Base-by-base conservation (phyloP, 2,888 invertebrate genomes). In the Parnassius orleans region DNA sequence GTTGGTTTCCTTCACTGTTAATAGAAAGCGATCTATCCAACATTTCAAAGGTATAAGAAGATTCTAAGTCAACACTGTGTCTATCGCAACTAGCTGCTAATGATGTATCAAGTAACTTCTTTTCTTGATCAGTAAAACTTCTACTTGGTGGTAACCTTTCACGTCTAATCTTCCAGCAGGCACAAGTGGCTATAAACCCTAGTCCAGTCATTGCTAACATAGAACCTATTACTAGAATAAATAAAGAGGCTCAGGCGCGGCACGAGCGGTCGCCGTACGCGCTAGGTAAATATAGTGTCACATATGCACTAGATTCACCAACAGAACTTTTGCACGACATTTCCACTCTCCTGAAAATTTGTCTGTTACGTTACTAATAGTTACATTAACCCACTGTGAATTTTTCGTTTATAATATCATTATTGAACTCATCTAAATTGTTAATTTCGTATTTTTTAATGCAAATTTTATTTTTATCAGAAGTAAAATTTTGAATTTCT, bases 81-180 rank as follows among this genome's bases (percentile, higher is more conserved):
- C 94, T 92, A 70, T 94, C 94, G 72, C 94, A 94, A 74, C 95
- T 95, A 61, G 88, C 83, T 50, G 90, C 83, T 88, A 93, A 59
- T 85, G 96, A 96, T 15, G 96, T 94, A 72, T 97, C 96, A 66
- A 97, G 89, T 63, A 97, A 90, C 77, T 96, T 96, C 83, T 97
- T 97, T 78, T 97, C 97, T 87, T 97, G 97, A 76, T 97, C 97
- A 55, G 95, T 96, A 78, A 96, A 96, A 79, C 96, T 96, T 70
- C 93, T 91, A 63, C 92, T 93, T 0, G 93, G 88, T 9, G 93
- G 91, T 1, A 95, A 93, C 81, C 96, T 96, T 53, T 95, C 94
- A 74, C 96, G 96, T 62, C 95, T 93, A 51, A 95, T 95, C 68
- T 95, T 94, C 88, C 91, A 92, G 65, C 92, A 90, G 57, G 90